These are phyloP conservation scores for Phragmatobia fuliginosa DNA, from an alignment of 2,888 invertebrate species.

Conservation along the genomic window DNA sequence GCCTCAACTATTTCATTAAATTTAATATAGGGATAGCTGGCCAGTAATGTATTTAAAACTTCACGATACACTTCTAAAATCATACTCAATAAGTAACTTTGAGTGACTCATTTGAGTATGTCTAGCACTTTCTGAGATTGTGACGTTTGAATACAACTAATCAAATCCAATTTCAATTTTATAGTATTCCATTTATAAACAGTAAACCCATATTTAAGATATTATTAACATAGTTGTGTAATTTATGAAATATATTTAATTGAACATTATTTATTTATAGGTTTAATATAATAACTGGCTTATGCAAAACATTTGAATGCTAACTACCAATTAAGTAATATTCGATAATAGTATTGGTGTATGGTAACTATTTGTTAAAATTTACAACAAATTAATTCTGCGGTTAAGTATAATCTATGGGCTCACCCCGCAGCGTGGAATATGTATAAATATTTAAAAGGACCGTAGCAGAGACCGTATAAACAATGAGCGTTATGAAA, in stretches of 20 bases:
- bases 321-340: slow-evolving; percentile 36
- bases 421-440: not conserved
- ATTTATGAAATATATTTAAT: slow-evolving; percentile 71
- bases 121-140: not conserved
- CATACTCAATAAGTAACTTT: not conserved
- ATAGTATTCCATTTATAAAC: slow-evolving; percentile 71
- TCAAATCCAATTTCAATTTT: slow-evolving; percentile 34
- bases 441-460: not conserved
- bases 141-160: not conserved
- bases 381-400: not conserved
- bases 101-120: not conserved
- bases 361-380: slow-evolving; percentile 13
- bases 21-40: not conserved
- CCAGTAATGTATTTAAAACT: too few relatives aligned
- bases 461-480: not conserved
- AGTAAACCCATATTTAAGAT: slow-evolving; percentile 62
- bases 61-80: not conserved
- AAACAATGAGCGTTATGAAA: not conserved
- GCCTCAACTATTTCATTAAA: not conserved
- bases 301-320: slow-evolving; percentile 46
- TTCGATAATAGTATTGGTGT: slow-evolving; percentile 19
- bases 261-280: slow-evolving; percentile 67
- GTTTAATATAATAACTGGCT: slow-evolving; percentile 56
- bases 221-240: slow-evolving; percentile 67
- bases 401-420: not conserved